Percentiles rank a stretch among this genome's conserved stretches.
phyloP scores from a whole-genome alignment of 2,113 vertebrate genomes.

The Corythaeola cristata region DNA sequence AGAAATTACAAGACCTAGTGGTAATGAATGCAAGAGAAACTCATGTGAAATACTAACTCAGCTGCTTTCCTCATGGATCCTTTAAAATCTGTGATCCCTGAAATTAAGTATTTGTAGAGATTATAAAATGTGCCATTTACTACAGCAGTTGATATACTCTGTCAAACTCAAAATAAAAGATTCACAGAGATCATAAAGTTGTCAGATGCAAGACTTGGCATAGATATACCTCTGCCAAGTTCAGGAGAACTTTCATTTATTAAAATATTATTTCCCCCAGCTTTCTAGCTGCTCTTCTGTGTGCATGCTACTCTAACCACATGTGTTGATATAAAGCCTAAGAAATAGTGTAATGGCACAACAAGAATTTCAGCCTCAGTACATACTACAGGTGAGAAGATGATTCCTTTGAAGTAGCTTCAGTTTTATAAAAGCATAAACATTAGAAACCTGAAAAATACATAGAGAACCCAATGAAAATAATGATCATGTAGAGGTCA shows the following conservation, averaged over 20 bases:
- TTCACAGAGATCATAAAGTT: not conserved
- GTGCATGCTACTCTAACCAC: not conserved
- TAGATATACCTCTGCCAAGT: not conserved
- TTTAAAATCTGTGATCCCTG: not conserved
- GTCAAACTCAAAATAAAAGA: not conserved
- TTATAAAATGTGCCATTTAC: not conserved
- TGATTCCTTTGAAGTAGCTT: not conserved
- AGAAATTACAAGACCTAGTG: not conserved
- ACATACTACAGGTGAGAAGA: not conserved
- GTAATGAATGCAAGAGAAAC: not conserved
- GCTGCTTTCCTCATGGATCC: not conserved
- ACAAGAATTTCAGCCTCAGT: not conserved
- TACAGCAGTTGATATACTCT: not conserved
- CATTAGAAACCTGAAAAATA: not conserved
- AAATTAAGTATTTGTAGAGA: conserved; percentile 16
- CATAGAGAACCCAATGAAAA: not conserved
- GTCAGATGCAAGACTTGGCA: not conserved
- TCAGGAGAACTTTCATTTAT: not conserved
- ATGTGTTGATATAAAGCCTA: not conserved
- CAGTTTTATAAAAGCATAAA: not conserved
- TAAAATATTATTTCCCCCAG: not conserved
- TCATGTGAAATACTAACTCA: not conserved
- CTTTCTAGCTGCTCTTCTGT: not conserved
- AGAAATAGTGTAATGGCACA: not conserved
- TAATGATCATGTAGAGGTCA: not conserved